A percentile compares a stretch with the other conserved stretches of the same genome.
These are phyloP conservation scores for Cerastis rubricosa DNA, from an alignment of 2,888 invertebrate genomes.

Conservation along the genomic window DNA sequence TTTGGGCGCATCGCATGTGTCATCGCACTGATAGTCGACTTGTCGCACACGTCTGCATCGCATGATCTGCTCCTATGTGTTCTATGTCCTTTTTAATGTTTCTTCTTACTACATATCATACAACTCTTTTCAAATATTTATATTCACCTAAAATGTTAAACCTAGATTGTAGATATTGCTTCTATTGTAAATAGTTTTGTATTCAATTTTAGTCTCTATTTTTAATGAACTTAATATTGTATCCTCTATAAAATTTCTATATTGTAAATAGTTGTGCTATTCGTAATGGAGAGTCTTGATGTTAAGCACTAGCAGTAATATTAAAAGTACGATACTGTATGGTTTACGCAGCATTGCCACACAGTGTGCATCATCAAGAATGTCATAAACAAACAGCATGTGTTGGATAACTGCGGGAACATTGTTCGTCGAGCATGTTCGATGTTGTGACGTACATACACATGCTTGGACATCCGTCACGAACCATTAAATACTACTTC, in stretches of 20 bases:
- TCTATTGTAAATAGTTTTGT: slow-evolving; percentile 50
- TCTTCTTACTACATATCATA: slow-evolving; percentile 38
- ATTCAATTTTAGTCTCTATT: slow-evolving; percentile 23
- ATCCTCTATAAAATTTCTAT: slow-evolving; percentile 40
- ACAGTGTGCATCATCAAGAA: slow-evolving; percentile 33
- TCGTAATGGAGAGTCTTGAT: slow-evolving; percentile 23
- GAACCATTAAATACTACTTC: slow-evolving; percentile 48
- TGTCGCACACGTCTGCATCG: slow-evolving; percentile 65
- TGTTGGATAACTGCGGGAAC: slow-evolving; percentile 48
- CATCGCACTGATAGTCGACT: slow-evolving; percentile 71
- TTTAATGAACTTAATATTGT: slow-evolving; percentile 36
- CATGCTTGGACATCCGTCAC: slow-evolving; percentile 51
- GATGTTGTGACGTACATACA: slow-evolving; percentile 61
- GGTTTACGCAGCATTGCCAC: slow-evolving; percentile 49
- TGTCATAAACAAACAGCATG: slow-evolving; percentile 51
- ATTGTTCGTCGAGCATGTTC: slow-evolving; percentile 60
- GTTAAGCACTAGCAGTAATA: slow-evolving; percentile 30
- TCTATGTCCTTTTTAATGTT: slow-evolving; percentile 41
- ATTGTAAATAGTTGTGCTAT: slow-evolving; percentile 59
- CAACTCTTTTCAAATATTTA: slow-evolving; percentile 32
- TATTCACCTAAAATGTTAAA: slow-evolving; percentile 26
- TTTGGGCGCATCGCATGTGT: slow-evolving; percentile 75
- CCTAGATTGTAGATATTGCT: slow-evolving; percentile 53
- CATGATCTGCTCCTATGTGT: slow-evolving; percentile 53
- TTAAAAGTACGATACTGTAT: slow-evolving; percentile 23